Conservation (phyloP, 2,888 invertebrate genomes). For the Philereme transversata region DNA sequence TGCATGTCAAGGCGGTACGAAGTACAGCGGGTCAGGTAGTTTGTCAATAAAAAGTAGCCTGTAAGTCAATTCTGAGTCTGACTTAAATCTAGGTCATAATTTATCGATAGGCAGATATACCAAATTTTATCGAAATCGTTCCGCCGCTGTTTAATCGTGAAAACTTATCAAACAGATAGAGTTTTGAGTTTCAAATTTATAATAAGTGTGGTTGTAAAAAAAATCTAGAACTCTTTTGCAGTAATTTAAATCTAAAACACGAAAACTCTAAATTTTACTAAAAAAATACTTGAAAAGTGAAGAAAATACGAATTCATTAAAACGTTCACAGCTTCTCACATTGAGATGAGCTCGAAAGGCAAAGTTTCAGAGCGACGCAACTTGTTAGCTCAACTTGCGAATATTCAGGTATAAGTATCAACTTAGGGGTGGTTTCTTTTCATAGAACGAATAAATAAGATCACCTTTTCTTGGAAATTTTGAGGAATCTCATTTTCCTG, state of each 20-base stretch:
- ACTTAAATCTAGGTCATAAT: no score
- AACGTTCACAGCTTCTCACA: constrained; percentile 11
- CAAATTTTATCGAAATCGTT: no score
- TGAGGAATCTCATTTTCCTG: neutral
- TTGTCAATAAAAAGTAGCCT: no score
- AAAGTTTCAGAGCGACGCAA: constrained; percentile 16
- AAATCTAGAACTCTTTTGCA: no score
- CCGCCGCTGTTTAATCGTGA: no score
- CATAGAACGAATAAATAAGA: neutral
- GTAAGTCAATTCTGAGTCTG: no score
- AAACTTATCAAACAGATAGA: no score
- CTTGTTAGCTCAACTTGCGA: constrained; percentile 22
- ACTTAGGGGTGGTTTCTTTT: constrained; percentile 9
- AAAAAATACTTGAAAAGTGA: neutral
- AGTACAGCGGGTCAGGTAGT: no score
- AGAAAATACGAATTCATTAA: constrained; percentile 14
- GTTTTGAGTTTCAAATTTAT: no score
- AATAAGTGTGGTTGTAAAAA: no score
- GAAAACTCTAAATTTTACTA: neutral
- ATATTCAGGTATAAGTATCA: constrained; percentile 17
- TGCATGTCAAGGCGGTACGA: no score
- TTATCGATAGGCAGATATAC: no score
- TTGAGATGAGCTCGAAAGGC: constrained; percentile 11
- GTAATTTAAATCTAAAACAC: neutral
- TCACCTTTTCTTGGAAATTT: neutral